A percentile compares a stretch with the other conserved stretches of the same genome.
phyloP scores from a whole-genome alignment of 2,888 invertebrate species.

The Tyria jacobaeae region DNA sequence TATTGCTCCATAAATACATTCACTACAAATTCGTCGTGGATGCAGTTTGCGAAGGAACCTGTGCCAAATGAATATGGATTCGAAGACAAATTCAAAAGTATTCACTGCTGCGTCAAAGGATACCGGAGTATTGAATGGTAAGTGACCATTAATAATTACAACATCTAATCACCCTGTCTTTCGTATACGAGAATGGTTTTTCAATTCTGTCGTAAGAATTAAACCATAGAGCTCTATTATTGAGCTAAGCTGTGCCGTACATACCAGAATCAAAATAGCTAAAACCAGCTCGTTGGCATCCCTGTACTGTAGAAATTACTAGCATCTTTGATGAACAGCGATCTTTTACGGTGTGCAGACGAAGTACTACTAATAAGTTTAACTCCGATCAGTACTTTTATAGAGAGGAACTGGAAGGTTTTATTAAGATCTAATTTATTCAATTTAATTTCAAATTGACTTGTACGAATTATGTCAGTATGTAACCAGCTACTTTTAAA shows the following conservation, averaged over 20 bases:
- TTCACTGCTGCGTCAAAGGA: conserved; percentile 92
- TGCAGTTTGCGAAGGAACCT: conserved; percentile 92
- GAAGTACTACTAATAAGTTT: too few species aligned
- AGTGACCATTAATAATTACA: conserved; percentile 58
- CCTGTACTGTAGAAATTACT: too few species aligned
- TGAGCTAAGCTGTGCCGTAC: not conserved
- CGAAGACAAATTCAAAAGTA: conserved; percentile 90
- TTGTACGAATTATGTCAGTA: too few species aligned
- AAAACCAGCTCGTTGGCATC: not conserved
- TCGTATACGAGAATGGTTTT: not conserved
- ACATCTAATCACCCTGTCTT: not conserved
- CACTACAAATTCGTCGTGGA: conserved; percentile 85
- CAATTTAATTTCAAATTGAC: too few species aligned
- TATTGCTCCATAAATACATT: conserved; percentile 88
- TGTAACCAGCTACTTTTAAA: too few species aligned
- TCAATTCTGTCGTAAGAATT: not conserved
- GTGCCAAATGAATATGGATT: conserved; percentile 89
- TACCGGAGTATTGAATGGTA: conserved; percentile 93
- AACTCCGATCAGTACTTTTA: too few species aligned
- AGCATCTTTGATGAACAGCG: not conserved
- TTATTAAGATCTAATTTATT: too few species aligned
- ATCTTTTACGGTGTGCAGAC: not conserved
- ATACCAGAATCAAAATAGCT: not conserved
- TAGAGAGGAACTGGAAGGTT: too few species aligned
- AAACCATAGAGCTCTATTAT: not conserved